These are phyloP conservation scores for Crocallis elinguaria DNA, from an alignment of 2,888 invertebrate genomes.

Conservation along the genomic window DNA sequence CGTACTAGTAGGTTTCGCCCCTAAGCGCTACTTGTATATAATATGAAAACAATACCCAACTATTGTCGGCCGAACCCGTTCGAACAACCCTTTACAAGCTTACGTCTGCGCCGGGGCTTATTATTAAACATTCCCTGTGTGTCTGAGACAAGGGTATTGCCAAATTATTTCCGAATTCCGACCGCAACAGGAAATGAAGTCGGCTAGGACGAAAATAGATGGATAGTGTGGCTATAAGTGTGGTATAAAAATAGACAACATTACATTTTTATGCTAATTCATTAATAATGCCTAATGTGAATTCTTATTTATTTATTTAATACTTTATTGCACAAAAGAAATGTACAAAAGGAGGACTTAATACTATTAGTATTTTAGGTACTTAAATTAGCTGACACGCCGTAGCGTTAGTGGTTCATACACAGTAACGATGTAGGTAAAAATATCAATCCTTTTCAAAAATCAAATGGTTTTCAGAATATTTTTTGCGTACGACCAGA, in stretches of 20 bases:
- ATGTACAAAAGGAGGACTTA: too few relatives aligned
- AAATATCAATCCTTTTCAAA: too few relatives aligned
- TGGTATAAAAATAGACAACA: neutral
- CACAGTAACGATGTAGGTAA: too few relatives aligned
- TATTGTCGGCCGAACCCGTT: slow-evolving; percentile 2
- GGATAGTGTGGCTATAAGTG: neutral
- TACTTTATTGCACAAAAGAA: too few relatives aligned
- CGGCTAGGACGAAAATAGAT: slow-evolving; percentile 11
- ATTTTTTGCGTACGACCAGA: too few relatives aligned
- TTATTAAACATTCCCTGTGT: slow-evolving; percentile 29
- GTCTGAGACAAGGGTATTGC: slow-evolving; percentile 35
- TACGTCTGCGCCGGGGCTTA: slow-evolving; percentile 19
- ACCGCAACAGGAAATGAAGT: slow-evolving; percentile 17
- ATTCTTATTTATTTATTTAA: too few relatives aligned
- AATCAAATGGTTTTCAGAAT: too few relatives aligned
- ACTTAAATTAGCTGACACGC: too few relatives aligned
- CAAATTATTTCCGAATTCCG: slow-evolving; percentile 36
- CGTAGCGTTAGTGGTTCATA: too few relatives aligned
- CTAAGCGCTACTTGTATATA: neutral
- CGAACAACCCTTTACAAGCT: slow-evolving; percentile 27
- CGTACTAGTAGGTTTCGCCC: neutral
- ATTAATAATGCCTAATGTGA: too few relatives aligned
- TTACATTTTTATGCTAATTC: neutral
- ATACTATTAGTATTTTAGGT: too few relatives aligned
- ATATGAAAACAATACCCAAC: slow-evolving; percentile 12